Base-by-base conservation (phyloP, 2,888 invertebrate genomes). In the Drosophila austrosaltans region DNA sequence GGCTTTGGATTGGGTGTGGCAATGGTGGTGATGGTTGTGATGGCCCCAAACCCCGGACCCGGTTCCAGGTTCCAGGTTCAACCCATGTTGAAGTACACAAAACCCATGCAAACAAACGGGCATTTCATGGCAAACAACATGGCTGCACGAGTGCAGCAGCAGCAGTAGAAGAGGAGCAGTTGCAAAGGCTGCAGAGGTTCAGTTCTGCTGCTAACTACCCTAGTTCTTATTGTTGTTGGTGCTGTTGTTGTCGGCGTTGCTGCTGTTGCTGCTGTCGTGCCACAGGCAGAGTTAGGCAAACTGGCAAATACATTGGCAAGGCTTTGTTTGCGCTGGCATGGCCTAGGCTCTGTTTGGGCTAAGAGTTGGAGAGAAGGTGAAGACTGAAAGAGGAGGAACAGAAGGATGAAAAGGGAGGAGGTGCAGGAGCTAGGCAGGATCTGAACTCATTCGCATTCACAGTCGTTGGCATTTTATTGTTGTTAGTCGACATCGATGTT, bases 81-180 rank as follows among this genome's bases (percentile, higher is more conserved):
- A 44, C 77, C 86, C 86, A 83, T 83, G 86, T 82, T 86, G 79
- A 79, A 86, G 81, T 83, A 86, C 82, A 83, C 86, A 87, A 83
- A 84, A 77, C 74, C 87, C 82, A 80, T 75, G 83, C 83, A 84
- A 84, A 84, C 83, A 84, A 84, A 84, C 87, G 84, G 87, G 85
- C 83, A 84, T 84, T 84, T 84, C 80, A 87, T 67, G 66, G 85
- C 80, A 84, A 87, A 84, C 83, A 84, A 74, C 73, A 70, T 32
- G 63, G 32, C 25, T 36, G 22, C 30, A 28, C 2, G 54, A 12
- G 57, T 20, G 2, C 48, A 12, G 63, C 22, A 40, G 65, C 48
- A 12, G 63, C 22, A 40, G 65, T 39, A 56, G 56, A 58, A 72
- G 44, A 22, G 44, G 12, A 48, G 48, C 48, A 20, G 54, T 58